phyloP scores from a whole-genome alignment of 92 coral and sea anemone genomes.

The Epizoanthus scotinus region DNA sequence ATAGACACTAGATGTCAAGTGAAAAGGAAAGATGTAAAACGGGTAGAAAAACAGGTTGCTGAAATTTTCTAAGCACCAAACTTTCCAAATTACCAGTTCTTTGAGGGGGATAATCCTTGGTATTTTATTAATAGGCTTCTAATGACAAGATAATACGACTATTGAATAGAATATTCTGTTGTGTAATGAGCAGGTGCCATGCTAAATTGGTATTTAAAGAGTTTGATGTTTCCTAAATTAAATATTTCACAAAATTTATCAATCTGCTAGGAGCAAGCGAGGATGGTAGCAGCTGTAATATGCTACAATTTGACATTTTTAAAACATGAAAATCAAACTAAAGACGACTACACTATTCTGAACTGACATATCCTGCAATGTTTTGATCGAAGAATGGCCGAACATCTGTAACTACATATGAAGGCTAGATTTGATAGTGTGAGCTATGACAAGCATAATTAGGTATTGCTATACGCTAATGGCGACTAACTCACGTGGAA shows the following conservation, averaged over 20 bases:
- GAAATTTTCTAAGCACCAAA: neutral
- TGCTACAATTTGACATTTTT: neutral
- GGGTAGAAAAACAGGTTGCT: neutral
- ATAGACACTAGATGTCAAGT: neutral
- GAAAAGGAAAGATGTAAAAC: neutral
- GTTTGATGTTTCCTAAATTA: constrained; percentile 7
- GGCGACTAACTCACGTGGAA: too few species aligned
- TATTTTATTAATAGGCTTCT: neutral
- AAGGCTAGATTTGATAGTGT: too few species aligned
- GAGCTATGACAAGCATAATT: too few species aligned
- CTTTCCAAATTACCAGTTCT: neutral
- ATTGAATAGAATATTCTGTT: neutral
- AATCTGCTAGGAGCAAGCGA: neutral
- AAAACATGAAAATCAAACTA: too few species aligned
- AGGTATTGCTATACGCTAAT: too few species aligned
- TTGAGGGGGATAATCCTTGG: neutral
- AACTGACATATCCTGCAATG: too few species aligned
- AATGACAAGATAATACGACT: neutral
- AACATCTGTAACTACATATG: too few species aligned
- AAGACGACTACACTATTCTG: too few species aligned
- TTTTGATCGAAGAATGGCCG: too few species aligned
- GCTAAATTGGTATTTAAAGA: constrained; percentile 5
- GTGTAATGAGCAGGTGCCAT: neutral
- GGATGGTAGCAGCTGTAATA: neutral
- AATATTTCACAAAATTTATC: neutral